phyloP scores from a whole-genome alignment of 2,888 invertebrate species.

The Formica aserva region DNA sequence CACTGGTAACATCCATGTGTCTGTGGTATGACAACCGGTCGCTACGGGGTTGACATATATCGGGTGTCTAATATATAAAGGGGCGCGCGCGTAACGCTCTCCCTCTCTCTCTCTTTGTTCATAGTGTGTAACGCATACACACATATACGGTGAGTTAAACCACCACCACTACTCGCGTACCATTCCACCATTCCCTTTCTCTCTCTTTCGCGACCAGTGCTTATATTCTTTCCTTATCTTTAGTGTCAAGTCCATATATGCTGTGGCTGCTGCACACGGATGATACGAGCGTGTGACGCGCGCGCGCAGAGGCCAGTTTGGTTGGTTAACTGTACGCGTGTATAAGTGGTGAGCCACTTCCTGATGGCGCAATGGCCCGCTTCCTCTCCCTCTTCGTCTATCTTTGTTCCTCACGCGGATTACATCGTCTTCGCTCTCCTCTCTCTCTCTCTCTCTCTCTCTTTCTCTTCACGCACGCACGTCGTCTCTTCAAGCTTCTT shows the following conservation, averaged over 20 bases:
- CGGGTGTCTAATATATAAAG: conserved; percentile 44
- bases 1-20: conserved; percentile 1
- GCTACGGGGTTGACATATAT: conserved; percentile 51
- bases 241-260: conserved; percentile 64
- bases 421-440: conserved; percentile 49
- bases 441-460: conserved; percentile 33
- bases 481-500: not conserved
- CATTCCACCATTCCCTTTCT: conserved; percentile 32
- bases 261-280: conserved; percentile 46
- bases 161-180: conserved; percentile 36
- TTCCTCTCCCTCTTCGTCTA: conserved; percentile 77
- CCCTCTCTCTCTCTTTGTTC: not conserved
- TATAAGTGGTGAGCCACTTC: conserved; percentile 81
- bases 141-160: conserved; percentile 54
- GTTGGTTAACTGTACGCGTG: conserved; percentile 73
- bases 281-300: conserved; percentile 30
- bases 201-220: conserved; percentile 31
- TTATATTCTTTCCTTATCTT: conserved; percentile 66
- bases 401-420: conserved; percentile 54
- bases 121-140: conserved; percentile 20
- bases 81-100: conserved; percentile 7
- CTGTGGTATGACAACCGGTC: conserved; percentile 40
- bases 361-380: conserved; percentile 83
- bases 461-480: not conserved
- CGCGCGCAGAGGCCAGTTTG: conserved; percentile 41